Evolutionary conservation across 2,113 vertebrate genomes (phyloP).

Genomic region (Siniperca knerii): DNA sequence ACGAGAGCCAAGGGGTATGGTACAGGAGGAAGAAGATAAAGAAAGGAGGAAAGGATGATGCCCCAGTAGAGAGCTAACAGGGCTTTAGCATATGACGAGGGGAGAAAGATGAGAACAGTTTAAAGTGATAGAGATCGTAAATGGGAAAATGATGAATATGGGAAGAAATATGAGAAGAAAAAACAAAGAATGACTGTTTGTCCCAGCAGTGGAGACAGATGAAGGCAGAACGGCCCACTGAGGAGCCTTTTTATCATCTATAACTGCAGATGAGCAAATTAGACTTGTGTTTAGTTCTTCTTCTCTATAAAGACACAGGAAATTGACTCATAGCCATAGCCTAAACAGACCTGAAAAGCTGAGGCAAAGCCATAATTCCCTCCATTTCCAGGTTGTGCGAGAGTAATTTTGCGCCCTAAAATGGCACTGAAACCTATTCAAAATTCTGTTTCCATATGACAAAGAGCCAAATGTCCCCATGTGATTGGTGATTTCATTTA

Average conservation of each 20-base stretch:
- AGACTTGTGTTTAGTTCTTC: slow-evolving; percentile 6
- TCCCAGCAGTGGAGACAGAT: slow-evolving; percentile 27
- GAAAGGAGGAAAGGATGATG: slow-evolving; percentile 1
- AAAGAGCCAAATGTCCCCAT: slow-evolving; percentile 4
- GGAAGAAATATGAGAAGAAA: slow-evolving; percentile 12
- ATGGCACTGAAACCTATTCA: slow-evolving; percentile 9
- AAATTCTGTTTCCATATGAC: slow-evolving; percentile 22
- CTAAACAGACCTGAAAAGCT: slow-evolving; percentile 2
- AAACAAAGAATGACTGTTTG: neutral
- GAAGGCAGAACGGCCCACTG: slow-evolving; percentile 4
- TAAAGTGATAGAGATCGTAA: slow-evolving; percentile 28
- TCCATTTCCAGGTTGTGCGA: slow-evolving; percentile 14
- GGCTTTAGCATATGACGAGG: slow-evolving; percentile 12
- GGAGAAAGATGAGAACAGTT: slow-evolving; percentile 30
- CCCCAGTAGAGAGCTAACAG: slow-evolving; percentile 20
- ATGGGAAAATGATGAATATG: slow-evolving; percentile 27
- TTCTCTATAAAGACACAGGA: slow-evolving; percentile 10
- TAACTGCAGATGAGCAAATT: slow-evolving; percentile 26
- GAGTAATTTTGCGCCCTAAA: slow-evolving; percentile 19
- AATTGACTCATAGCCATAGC: slow-evolving; percentile 2
- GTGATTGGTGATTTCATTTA: neutral
- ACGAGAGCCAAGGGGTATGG: slow-evolving; percentile 15
- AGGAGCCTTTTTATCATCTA: slow-evolving; percentile 31
- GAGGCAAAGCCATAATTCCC: slow-evolving; percentile 39
- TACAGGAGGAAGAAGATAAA: slow-evolving; percentile 32